A percentile compares a stretch with the other conserved stretches of the same genome.
Conservation (phyloP, 2,888 invertebrate species). For the Podabrus alpinus region DNA sequence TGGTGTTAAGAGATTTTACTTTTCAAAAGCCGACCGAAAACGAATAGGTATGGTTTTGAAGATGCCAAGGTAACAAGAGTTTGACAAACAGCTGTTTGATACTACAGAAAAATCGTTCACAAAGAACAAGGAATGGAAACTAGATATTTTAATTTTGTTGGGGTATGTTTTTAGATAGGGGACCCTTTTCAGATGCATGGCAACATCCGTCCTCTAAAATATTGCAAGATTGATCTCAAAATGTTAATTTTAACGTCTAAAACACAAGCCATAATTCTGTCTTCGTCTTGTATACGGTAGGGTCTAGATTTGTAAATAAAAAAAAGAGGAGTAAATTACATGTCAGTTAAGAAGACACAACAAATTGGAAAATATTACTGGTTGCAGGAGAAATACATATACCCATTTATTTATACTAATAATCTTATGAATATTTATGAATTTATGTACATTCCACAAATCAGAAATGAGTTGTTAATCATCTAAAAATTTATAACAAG, state of each 20-base stretch:
- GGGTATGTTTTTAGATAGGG: constrained; percentile 1
- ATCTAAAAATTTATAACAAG: background rate
- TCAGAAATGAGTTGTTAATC: background rate
- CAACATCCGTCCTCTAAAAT: background rate
- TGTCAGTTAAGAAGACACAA: background rate
- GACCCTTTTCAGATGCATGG: background rate
- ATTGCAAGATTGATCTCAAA: background rate
- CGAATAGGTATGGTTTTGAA: constrained; percentile 9
- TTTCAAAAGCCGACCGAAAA: constrained; percentile 8
- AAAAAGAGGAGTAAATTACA: background rate
- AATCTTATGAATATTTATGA: background rate
- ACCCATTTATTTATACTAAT: background rate
- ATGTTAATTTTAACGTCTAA: background rate
- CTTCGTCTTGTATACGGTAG: background rate
- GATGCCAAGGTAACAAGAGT: background rate
- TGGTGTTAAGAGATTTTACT: background rate
- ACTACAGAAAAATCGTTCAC: background rate
- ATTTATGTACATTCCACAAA: no score
- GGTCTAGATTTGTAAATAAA: background rate
- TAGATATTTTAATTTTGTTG: constrained; percentile 11
- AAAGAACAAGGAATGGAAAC: background rate
- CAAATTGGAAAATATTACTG: background rate
- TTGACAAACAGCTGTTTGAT: constrained; percentile 21
- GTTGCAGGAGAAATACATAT: background rate
- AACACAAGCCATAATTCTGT: background rate